Evolutionary conservation across 2,113 vertebrate genomes (phyloP).

Genomic region (Dipodomys stephensi): DNA sequence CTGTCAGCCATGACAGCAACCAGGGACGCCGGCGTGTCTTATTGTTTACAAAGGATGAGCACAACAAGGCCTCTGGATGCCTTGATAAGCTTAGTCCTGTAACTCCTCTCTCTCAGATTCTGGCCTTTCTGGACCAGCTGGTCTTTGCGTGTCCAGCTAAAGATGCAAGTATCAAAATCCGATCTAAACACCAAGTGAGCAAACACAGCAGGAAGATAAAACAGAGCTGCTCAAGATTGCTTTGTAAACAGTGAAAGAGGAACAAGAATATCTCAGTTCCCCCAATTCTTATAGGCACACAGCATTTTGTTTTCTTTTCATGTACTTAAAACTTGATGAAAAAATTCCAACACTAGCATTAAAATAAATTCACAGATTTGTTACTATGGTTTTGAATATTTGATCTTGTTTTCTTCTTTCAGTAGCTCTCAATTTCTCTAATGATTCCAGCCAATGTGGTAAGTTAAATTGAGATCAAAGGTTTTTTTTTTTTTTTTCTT

Average conservation of each 20-base stretch:
- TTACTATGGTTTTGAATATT: slow-evolving; percentile 73
- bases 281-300: slow-evolving; percentile 57
- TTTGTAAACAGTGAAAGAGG: slow-evolving; percentile 66
- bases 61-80: slow-evolving; percentile 84
- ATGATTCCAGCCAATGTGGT: slow-evolving; percentile 63
- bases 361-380: slow-evolving; percentile 70
- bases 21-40: slow-evolving; percentile 86
- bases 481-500: neutral
- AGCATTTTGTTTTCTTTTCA: slow-evolving; percentile 76
- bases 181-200: slow-evolving; percentile 86
- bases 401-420: slow-evolving; percentile 72
- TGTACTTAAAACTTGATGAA: slow-evolving; percentile 74
- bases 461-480: slow-evolving; percentile 78
- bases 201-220: slow-evolving; percentile 86
- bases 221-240: slow-evolving; percentile 62
- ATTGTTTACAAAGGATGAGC: slow-evolving; percentile 90
- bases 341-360: slow-evolving; percentile 43
- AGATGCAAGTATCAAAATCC: slow-evolving; percentile 85
- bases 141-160: slow-evolving; percentile 83
- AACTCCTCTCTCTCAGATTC: slow-evolving; percentile 78
- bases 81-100: slow-evolving; percentile 83
- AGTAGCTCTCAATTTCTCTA: slow-evolving; percentile 58
- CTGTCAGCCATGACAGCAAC: slow-evolving; percentile 88
- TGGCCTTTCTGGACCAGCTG: slow-evolving; percentile 84
- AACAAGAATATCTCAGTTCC: slow-evolving; percentile 63